Evolutionary conservation across 2,888 invertebrate species (phyloP).

Genomic region (Ophion ventricosus): DNA sequence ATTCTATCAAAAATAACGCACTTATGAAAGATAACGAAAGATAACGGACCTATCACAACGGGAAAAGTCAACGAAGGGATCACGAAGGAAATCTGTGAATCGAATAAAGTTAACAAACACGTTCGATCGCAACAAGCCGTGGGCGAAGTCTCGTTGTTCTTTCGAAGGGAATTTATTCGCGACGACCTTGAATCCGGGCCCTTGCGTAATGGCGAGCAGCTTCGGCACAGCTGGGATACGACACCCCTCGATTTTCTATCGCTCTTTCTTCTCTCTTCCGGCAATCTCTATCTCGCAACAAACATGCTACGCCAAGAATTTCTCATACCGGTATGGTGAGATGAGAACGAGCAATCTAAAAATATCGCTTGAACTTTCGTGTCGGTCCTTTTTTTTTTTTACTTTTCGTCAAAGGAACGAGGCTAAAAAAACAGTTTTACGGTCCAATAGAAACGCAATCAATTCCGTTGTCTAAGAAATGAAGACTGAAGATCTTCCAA

Average conservation of each 20-base stretch:
- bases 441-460: conserved; percentile 20
- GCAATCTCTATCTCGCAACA: background rate
- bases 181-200: conserved; percentile 6
- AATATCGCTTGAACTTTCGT: background rate
- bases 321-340: background rate
- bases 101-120: background rate
- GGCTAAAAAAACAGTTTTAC: conserved; percentile 31
- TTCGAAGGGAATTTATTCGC: conserved; percentile 5
- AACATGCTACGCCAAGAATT: background rate
- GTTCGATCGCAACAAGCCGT: background rate
- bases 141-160: background rate
- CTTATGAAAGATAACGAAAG: no score
- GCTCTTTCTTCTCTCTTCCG: background rate
- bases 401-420: background rate
- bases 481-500: conserved; percentile 20
- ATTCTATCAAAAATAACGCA: no score
- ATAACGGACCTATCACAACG: no score
- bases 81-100: background rate
- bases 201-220: background rate
- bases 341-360: background rate
- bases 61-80: background rate
- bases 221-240: background rate
- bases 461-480: conserved; percentile 4
- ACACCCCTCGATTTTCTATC: background rate
- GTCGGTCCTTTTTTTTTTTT: background rate